phyloP scores from a whole-genome alignment of 2,797 vertebrate genomes.

The Decapterus maruadsi region DNA sequence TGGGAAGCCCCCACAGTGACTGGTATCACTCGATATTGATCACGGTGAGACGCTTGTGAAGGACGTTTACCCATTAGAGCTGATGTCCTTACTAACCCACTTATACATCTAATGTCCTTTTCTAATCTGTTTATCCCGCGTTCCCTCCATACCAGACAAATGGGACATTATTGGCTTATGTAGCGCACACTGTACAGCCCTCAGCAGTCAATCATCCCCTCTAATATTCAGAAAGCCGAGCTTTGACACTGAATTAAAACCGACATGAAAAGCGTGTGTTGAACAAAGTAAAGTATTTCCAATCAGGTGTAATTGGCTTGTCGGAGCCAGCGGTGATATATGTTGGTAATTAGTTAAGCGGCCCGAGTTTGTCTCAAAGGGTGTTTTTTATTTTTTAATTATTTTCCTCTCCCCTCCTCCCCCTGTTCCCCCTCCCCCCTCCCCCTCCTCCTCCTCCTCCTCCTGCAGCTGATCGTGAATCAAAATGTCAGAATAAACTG shows the following conservation, averaged over 20 bases:
- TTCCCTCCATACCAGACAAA: slow-evolving; percentile 93
- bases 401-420: slow-evolving; percentile 32
- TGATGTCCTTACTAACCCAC: slow-evolving; percentile 99
- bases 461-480: slow-evolving; percentile 86
- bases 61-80: slow-evolving; percentile 95
- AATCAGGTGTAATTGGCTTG: slow-evolving; percentile 99
- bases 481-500: slow-evolving; percentile 93
- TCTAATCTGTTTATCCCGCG: slow-evolving; percentile 85
- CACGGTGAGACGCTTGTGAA: slow-evolving; percentile 88
- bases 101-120: slow-evolving; percentile 83
- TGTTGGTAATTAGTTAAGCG: slow-evolving; percentile 94
- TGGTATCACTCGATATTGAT: slow-evolving; percentile 59
- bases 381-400: slow-evolving; percentile 82
- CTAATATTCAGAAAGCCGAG: slow-evolving; percentile 88
- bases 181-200: slow-evolving; percentile 70
- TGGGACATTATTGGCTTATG: slow-evolving; percentile 98
- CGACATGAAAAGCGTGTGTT: slow-evolving; percentile 98
- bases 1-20: slow-evolving; percentile 52
- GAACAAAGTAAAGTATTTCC: slow-evolving; percentile 98
- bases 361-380: slow-evolving; percentile 92
- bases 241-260: slow-evolving; percentile 99
- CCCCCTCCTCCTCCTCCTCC: not conserved
- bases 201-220: slow-evolving; percentile 96
- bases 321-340: slow-evolving; percentile 96
- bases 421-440: not conserved